Base-by-base conservation (phyloP, 2,797 vertebrate genomes). In the Myripristis jacobus region DNA sequence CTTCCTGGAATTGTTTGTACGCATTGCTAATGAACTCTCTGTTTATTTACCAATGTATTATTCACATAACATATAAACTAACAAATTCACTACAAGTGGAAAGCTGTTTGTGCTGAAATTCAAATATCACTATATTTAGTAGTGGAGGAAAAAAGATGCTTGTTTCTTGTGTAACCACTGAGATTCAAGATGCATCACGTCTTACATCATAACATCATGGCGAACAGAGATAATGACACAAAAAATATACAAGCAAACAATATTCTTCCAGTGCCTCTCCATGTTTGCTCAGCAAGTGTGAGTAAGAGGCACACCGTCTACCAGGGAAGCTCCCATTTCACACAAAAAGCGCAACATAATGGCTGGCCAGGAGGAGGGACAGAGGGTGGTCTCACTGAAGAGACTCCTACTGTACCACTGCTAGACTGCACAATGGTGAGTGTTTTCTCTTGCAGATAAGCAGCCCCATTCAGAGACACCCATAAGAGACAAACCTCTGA, bases 1-100 rank as follows among this genome's bases (percentile, higher is more conserved):
- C 81, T 82, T 85, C 13, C 12, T 82, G 72, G 52, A 25, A 57
- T 41, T 11, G 74, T 81, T 68, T 77, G 64, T 50, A 22, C 68
- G 75, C 69, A 82, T 73, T 71, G 63, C 73, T 38, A 54, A 81
- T 82, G 43, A 74, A 54, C 46, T 31, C 31, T 54, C 47, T 34
- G 53, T 11, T 10, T 61, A 55, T 62, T 66, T 34, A 48, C 52
- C 68, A 43, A 68, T 81, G 52, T 70, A 64, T 81, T 79, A 79
- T 79, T 73, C 73, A 70, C 72, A 22, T 29, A 21, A 22, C 24
- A 21, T 57, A 41, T 41, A 62, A 69, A 64, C 61, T 0, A 60
- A 59, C 52, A 59, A 27, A 47, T 72, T 85, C 29, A 4, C 9
- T 38, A 31, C 29, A 31, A 63, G 41, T 0, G 27, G 48, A 73